Percentiles rank a stretch among this genome's conserved stretches.
Evolutionary conservation across 2,797 vertebrate species (phyloP).

Genomic region (Syngnathus acus): DNA sequence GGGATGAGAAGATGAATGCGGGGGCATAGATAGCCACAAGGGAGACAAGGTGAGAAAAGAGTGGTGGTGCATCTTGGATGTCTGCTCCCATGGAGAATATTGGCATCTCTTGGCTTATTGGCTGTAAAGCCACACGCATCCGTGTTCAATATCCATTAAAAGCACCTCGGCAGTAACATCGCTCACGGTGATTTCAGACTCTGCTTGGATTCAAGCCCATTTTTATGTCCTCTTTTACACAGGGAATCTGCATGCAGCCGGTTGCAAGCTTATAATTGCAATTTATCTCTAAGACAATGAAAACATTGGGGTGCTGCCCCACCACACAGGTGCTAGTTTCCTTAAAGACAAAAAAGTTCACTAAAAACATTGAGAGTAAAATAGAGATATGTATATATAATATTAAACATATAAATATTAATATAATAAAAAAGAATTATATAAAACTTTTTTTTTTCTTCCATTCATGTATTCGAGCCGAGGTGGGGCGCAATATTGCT

Average conservation of each 20-base stretch:
- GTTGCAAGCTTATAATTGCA: too few relatives aligned
- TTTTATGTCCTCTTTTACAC: not conserved
- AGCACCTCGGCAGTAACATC: constrained; percentile 11
- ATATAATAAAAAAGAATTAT: too few relatives aligned
- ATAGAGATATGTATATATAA: too few relatives aligned
- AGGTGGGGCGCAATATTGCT: too few relatives aligned
- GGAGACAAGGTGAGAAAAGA: constrained; percentile 11
- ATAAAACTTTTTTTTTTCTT: too few relatives aligned
- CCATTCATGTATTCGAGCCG: too few relatives aligned
- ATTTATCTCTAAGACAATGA: too few relatives aligned
- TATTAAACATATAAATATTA: too few relatives aligned
- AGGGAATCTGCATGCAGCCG: not conserved
- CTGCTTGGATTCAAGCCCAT: not conserved
- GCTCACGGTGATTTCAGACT: constrained; percentile 6
- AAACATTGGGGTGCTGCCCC: too few relatives aligned
- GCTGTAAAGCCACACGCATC: constrained; percentile 15
- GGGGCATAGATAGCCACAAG: constrained; percentile 18
- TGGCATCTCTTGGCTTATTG: constrained; percentile 21
- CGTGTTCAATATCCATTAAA: constrained; percentile 5
- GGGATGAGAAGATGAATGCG: constrained; percentile 19
- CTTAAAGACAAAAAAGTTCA: too few relatives aligned
- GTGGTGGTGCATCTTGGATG: constrained; percentile 11
- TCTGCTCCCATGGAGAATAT: constrained; percentile 21
- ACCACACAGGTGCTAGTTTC: too few relatives aligned
- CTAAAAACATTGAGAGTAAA: too few relatives aligned